Conservation (phyloP, 2,888 invertebrate species). For the Heliconius cydno region DNA sequence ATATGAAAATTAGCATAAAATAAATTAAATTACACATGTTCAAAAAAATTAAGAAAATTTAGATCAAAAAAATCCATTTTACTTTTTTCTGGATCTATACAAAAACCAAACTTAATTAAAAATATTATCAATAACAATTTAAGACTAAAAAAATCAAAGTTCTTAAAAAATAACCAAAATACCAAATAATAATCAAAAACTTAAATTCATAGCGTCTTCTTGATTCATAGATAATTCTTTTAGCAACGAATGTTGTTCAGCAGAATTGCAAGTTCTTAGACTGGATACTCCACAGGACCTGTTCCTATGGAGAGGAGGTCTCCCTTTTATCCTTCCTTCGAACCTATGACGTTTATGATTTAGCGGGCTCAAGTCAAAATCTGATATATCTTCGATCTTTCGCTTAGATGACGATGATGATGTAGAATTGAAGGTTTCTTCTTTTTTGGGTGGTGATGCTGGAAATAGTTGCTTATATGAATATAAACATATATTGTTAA, state of each 20-base stretch:
- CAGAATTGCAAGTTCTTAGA: conserved; percentile 62
- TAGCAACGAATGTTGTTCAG: conserved; percentile 61
- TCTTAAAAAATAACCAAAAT: not conserved
- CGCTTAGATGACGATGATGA: conserved; percentile 71
- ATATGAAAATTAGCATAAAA: not conserved
- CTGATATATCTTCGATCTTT: conserved; percentile 68
- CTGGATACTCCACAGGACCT: conserved; percentile 60
- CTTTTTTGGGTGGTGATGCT: conserved; percentile 60
- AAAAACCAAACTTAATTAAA: too few relatives aligned
- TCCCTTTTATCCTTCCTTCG: conserved; percentile 69
- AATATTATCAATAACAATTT: not conserved
- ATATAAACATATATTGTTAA: too few relatives aligned
- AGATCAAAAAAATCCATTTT: too few relatives aligned
- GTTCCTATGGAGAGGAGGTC: conserved; percentile 69
- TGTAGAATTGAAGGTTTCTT: conserved; percentile 51
- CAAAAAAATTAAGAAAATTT: too few relatives aligned
- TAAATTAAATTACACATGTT: not conserved
- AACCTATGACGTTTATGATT: conserved; percentile 75
- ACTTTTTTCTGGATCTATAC: too few relatives aligned
- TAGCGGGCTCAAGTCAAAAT: conserved; percentile 68
- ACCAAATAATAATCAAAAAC: conserved; percentile 58
- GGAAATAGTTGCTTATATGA: conserved; percentile 51
- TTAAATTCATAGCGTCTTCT: conserved; percentile 64
- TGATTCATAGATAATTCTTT: conserved; percentile 54
- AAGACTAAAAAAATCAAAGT: not conserved